A percentile compares a stretch with the other conserved stretches of the same genome.
phyloP scores from a whole-genome alignment of 2,797 vertebrate species.

The Myripristis jacobus region DNA sequence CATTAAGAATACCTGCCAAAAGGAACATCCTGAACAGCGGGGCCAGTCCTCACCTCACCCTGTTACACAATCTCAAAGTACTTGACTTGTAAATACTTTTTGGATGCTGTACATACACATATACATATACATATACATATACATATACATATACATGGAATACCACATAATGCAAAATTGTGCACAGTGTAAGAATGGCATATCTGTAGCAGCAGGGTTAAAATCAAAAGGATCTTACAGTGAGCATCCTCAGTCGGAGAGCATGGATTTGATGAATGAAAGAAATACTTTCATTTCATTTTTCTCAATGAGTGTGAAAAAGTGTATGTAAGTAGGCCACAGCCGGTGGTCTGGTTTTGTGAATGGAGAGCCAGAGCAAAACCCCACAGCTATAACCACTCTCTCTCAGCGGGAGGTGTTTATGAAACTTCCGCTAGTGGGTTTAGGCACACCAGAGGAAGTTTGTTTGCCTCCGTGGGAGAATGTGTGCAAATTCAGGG shows the following conservation, averaged over 20 bases:
- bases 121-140: no score
- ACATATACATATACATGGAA: not conserved
- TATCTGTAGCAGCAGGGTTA: no score
- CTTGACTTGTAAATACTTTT: not conserved
- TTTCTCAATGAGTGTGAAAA: not conserved
- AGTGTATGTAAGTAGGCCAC: conserved; percentile 4
- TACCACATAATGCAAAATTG: no score
- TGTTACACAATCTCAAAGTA: not conserved
- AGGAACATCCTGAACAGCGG: conserved; percentile 28
- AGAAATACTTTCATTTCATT: not conserved
- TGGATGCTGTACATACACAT: no score
- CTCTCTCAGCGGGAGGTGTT: not conserved
- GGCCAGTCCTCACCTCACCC: not conserved
- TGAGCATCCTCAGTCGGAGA: no score
- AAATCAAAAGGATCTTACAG: no score
- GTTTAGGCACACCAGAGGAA: not conserved
- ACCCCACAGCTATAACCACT: not conserved
- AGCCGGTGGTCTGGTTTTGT: not conserved
- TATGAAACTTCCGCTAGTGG: not conserved
- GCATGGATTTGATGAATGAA: no score
- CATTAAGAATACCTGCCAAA: conserved; percentile 26
- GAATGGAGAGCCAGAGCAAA: not conserved
- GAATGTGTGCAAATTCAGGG: conserved; percentile 7
- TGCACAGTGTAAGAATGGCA: no score
- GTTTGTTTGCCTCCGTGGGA: conserved; percentile 17